A percentile compares a stretch with the other conserved stretches of the same genome.
These are phyloP conservation scores for Microcebus ravelobensis DNA, from an alignment of 2,113 vertebrate genomes.

Conservation along the genomic window DNA sequence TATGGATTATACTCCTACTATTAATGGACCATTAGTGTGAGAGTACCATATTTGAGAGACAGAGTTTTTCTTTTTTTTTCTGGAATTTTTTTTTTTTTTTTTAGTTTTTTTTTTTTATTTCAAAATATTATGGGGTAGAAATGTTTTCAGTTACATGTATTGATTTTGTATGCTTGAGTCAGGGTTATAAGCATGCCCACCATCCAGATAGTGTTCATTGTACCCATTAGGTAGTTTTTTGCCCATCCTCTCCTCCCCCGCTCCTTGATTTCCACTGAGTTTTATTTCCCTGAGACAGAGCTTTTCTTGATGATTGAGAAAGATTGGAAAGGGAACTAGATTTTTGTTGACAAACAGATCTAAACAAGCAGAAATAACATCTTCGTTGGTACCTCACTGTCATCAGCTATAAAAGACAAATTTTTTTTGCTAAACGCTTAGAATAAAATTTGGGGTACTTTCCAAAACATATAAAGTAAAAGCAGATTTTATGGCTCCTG, in stretches of 20 bases:
- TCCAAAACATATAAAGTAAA: not conserved
- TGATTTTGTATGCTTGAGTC: too few relatives aligned
- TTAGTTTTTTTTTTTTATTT: too few relatives aligned
- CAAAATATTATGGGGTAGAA: too few relatives aligned
- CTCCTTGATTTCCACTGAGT: too few relatives aligned
- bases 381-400: not conserved
- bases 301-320: not conserved
- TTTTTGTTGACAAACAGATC: not conserved
- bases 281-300: not conserved
- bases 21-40: not conserved
- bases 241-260: too few relatives aligned
- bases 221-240: too few relatives aligned
- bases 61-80: not conserved
- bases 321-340: not conserved
- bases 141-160: too few relatives aligned
- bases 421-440: not conserved
- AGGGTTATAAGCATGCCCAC: too few relatives aligned
- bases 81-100: not conserved
- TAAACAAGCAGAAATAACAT: constrained; percentile 14
- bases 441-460: constrained; percentile 16
- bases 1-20: not conserved
- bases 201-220: too few relatives aligned
- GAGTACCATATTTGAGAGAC: not conserved
- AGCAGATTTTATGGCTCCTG: not conserved
- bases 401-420: not conserved